Evolutionary conservation across 2,113 vertebrate species (phyloP), one percentile per base, ranked within the genome.

Genomic region (Vicugna pacos): DNA sequence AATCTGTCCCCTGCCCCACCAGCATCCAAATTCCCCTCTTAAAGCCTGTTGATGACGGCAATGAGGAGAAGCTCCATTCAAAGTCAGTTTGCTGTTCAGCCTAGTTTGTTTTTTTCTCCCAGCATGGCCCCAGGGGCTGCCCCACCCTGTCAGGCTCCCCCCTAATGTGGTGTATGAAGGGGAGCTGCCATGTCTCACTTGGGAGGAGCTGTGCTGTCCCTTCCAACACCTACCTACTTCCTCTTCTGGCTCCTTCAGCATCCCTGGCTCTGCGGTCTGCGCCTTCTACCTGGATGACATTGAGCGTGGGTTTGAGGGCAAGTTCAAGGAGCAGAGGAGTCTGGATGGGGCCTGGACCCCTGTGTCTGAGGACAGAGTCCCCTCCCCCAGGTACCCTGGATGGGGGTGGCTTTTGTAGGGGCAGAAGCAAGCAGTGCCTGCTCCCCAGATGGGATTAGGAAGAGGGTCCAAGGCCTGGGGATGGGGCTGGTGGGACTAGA

Each of bases 271-370:
- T 0, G 99, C 99, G 0, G 99, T 99, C 93, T 99, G 99, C 3
- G 99, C 99, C 30, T 99, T 99, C 98, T 99, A 99, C 98, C 99
- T 99, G 99, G 99, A 99, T 0, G 99, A 99, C n/a, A 98, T 99
- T 15, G 99, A 99, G 90, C 98, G 94, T n/a, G 99, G 98, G 0
- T 99, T 99, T 89, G 98, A 98, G 10, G 99, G 99, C 20, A 99
- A 99, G 97, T 99, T 99, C 86, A 99, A 99, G 17, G 99, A 99
- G 98, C 99, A 99, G 98, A 98, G 98, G 32, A 99, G 99, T 64
- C 98, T 99, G 0, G 98, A 99, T 85, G 99, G 99, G 0, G 98
- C 99, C 65, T 99, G 99, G 99, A 98, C 98, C 0, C 98, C 99
- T 0, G 99, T 99, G 70, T 99, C 99, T 0, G 99, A 99, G 95